A percentile compares a stretch with the other conserved stretches of the same genome.
These are phyloP conservation scores for Hydraecia micacea DNA, from an alignment of 2,888 invertebrate genomes.

Conservation along the genomic window DNA sequence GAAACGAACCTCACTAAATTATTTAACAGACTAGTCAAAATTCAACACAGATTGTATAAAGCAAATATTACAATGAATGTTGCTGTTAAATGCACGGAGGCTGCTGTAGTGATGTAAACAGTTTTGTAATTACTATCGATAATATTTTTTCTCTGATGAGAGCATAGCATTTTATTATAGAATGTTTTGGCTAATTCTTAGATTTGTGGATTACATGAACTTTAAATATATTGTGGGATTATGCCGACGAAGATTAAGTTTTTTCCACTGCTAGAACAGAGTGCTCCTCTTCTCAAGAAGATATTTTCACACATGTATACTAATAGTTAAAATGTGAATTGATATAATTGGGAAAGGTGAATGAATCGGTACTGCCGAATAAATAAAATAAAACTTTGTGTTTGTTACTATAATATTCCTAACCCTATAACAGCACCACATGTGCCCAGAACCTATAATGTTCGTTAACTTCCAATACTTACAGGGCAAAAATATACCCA, in stretches of 20 bases:
- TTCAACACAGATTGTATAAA: conserved; percentile 60
- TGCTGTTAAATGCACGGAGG: conserved; percentile 55
- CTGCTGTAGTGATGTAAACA: conserved; percentile 42
- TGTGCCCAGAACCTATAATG: background rate
- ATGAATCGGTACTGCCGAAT: background rate
- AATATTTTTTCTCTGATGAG: background rate
- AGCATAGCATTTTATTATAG: background rate
- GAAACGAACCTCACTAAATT: conserved; percentile 53
- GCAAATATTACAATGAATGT: conserved; percentile 63
- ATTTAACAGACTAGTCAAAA: conserved; percentile 60
- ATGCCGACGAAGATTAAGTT: background rate
- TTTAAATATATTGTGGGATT: background rate
- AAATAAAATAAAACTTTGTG: background rate
- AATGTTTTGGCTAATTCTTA: background rate
- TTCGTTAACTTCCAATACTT: background rate
- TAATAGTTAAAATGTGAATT: background rate
- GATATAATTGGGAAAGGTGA: background rate
- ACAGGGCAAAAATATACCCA: background rate
- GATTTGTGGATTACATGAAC: background rate
- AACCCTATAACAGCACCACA: background rate
- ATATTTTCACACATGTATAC: background rate
- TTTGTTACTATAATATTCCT: background rate
- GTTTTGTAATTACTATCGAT: conserved; percentile 44
- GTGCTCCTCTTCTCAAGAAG: too few relatives aligned
- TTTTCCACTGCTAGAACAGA: too few relatives aligned